Base-by-base conservation (phyloP, 2,113 vertebrate genomes). In the Lipophrys pholis region DNA sequence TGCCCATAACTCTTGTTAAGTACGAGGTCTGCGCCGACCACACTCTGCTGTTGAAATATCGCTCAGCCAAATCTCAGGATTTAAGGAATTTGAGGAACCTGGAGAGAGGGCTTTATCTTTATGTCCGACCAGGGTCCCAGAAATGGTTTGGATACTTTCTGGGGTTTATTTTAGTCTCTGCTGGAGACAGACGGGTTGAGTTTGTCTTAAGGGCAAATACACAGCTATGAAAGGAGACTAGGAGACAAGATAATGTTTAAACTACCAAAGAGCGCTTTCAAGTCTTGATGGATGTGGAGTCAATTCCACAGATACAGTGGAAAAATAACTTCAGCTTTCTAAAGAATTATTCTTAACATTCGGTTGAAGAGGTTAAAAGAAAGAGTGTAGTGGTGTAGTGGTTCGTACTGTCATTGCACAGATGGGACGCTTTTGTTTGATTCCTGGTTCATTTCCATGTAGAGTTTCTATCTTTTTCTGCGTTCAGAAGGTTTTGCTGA, bases 61-160 rank as follows among this genome's bases (percentile, higher is more conserved):
- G 55, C 76, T 81, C 72, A 87, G 82, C 84, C 84, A 86, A 60
- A 79, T 81, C 77, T 87, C 82, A 77, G 12, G 6, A n/a, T 67
- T 67, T 42, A 73, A 46, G 69, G 63, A 72, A 48, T 60, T 46
- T 30, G 57, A 73, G 61, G 10, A 41, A 35, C 50, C 59, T 72
- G 53, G 12, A 50, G 59, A 52, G 68, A 54, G 14, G 12, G 46
- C 41, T 86, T 76, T 49, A 73, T 74, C 55, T 77, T 60, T 63
- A 78, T 17, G 42, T 59, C 67, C 55, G 73, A 55, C 69, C 60
- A 55, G 49, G 74, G 59, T 72, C 60, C 21, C 41, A 76, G 51
- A 75, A 52, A 69, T 62, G 41, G 51, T 76, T 73, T 55, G 45
- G 69, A 53, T 64, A 50, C 9, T 64, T 35, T n/a, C 8, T 36